These are phyloP conservation scores for Haliclona indistincta DNA, from an alignment of 37 sponge, comb jelly and placozoan genomes.

Conservation along the genomic window DNA sequence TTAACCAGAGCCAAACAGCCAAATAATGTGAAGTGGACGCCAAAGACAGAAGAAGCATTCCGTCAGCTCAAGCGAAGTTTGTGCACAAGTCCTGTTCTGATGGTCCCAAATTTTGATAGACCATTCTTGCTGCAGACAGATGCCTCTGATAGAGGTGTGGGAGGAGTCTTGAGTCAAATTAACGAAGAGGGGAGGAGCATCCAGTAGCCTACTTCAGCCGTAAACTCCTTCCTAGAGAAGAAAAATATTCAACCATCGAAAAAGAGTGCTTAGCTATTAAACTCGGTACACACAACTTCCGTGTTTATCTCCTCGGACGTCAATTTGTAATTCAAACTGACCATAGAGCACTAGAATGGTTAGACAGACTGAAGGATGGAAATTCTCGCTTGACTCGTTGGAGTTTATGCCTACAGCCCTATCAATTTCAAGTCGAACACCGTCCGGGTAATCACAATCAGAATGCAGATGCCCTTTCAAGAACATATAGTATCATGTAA, in stretches of 20 bases:
- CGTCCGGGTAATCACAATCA: conserved; percentile 1
- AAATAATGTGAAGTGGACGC: conserved; percentile 41
- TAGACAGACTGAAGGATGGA: conserved; percentile 24
- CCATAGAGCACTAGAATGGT: conserved; percentile 39
- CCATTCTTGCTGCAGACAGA: conserved; percentile 57
- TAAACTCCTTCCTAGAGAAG: conserved; percentile 40
- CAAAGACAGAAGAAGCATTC: conserved; percentile 37
- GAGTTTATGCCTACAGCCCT: conserved; percentile 11
- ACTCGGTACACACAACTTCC: conserved; percentile 16
- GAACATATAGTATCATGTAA: too few relatives aligned
- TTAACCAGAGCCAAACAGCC: conserved; percentile 51
- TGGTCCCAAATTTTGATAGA: conserved; percentile 28
- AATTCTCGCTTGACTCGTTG: conserved; percentile 43
- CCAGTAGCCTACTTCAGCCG: conserved; percentile 47
- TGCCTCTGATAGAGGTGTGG: conserved; percentile 43
- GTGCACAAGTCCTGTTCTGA: conserved; percentile 32
- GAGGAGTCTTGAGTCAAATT: conserved; percentile 59
- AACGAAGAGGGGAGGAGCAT: conserved; percentile 35
- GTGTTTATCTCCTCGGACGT: conserved; percentile 39
- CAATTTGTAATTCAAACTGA: conserved; percentile 49
- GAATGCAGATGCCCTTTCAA: conserved; percentile 50
- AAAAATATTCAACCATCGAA: conserved; percentile 41
- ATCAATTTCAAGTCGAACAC: not conserved
- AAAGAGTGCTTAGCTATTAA: conserved; percentile 54
- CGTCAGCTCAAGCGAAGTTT: not conserved